Conservation (phyloP, 2,113 vertebrate genomes). For the Microcebus murinus region DNA sequence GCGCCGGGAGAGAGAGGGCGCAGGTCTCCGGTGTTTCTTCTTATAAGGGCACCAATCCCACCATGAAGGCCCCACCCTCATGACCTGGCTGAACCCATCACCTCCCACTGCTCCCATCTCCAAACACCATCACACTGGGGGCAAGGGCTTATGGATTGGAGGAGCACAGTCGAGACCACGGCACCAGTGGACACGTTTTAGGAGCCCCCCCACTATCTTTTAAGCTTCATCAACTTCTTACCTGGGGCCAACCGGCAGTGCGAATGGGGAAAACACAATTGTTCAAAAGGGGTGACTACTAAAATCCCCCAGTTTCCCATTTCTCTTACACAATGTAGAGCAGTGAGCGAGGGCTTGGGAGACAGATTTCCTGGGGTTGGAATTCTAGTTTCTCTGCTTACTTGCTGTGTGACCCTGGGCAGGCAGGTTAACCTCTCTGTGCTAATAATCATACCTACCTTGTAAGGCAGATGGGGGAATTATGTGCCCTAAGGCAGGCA, state of each 20-base stretch:
- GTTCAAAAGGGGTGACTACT: not conserved
- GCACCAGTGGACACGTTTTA: no score
- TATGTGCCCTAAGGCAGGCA: not conserved
- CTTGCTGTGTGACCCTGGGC: not conserved
- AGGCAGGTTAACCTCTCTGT: not conserved
- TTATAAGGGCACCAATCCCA: not conserved
- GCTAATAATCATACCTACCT: not conserved
- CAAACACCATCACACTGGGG: not conserved
- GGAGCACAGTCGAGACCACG: not conserved
- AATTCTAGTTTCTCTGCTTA: not conserved
- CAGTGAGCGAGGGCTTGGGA: not conserved
- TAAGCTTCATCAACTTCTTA: not conserved
- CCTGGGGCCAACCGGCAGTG: not conserved
- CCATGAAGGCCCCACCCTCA: not conserved
- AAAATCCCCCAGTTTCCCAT: not conserved
- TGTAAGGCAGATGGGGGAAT: not conserved
- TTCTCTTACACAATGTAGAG: not conserved
- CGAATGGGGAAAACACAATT: not conserved
- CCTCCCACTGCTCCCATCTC: not conserved
- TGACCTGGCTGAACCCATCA: not conserved
- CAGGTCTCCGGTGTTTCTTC: not conserved
- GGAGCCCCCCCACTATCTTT: not conserved
- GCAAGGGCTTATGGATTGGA: not conserved
- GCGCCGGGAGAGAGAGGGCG: accelerated
- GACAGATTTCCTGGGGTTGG: not conserved